Evolutionary conservation across 1,140 invertebrate genomes (phyloP).

Genomic region (roundworm (Caenorhabditis elegans)): DNA sequence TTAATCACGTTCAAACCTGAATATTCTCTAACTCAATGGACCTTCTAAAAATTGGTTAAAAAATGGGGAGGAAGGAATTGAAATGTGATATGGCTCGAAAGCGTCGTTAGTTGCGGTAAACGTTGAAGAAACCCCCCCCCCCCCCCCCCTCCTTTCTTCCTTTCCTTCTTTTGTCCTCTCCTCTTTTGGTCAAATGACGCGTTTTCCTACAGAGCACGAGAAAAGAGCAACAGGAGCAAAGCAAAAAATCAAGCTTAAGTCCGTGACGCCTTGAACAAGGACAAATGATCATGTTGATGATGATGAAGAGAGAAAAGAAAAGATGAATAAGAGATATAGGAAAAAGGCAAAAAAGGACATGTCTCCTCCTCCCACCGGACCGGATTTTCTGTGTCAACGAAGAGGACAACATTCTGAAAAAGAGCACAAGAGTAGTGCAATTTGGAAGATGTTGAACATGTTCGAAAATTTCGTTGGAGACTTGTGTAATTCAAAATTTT

Average conservation of each 20-base stretch:
- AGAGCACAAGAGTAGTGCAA: no score
- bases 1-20: no score
- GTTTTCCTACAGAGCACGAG: background rate
- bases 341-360: background rate
- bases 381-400: background rate
- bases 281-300: background rate
- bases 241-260: no score
- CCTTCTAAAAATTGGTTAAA: background rate
- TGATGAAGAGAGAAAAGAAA: background rate
- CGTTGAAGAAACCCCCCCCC: background rate
- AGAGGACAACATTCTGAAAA: background rate
- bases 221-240: background rate
- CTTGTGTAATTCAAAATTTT: no score
- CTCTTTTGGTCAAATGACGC: background rate
- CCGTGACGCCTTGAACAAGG: background rate
- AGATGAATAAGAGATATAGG: no score
- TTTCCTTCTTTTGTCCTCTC: no score
- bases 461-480: no score
- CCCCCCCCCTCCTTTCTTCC: background rate
- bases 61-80: background rate
- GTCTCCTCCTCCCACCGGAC: background rate
- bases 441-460: no score
- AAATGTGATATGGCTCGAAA: slow-evolving; percentile 21
- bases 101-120: slow-evolving; percentile 31
- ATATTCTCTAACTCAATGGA: no score